These are phyloP conservation scores for Peribatodes rhomboidaria DNA, from an alignment of 2,888 invertebrate species.

Conservation along the genomic window DNA sequence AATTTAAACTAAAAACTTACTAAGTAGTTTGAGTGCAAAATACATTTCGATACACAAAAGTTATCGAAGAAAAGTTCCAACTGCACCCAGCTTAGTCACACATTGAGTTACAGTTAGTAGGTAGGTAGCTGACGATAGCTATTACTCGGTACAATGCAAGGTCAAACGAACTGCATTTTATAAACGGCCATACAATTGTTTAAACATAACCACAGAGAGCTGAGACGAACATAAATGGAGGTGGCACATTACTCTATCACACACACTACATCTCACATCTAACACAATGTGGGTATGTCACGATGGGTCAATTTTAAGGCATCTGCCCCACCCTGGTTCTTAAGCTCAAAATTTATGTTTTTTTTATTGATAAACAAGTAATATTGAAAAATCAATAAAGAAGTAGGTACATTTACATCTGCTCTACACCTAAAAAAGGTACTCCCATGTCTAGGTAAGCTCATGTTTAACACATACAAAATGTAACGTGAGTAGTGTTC, in stretches of 20 bases:
- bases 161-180: constrained; percentile 59
- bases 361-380: no score
- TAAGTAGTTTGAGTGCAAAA: no score
- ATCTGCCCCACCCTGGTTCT: no score
- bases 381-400: no score
- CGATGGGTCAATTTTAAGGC: background rate
- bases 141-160: constrained; percentile 66
- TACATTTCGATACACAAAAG: no score
- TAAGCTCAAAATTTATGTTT: no score
- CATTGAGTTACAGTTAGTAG: background rate
- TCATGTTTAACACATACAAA: no score
- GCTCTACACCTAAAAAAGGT: no score
- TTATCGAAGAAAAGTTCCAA: constrained; percentile 19
- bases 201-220: constrained; percentile 32
- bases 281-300: background rate
- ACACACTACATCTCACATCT: background rate
- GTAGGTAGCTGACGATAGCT: constrained; percentile 41
- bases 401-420: no score
- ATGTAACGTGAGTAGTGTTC: no score
- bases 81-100: constrained; percentile 25
- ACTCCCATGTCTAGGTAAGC: no score
- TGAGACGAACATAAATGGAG: background rate
- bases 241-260: constrained; percentile 21
- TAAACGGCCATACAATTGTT: constrained; percentile 48
- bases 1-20: no score